phyloP scores from a whole-genome alignment of 2,797 vertebrate species.

The Columba guinea region DNA sequence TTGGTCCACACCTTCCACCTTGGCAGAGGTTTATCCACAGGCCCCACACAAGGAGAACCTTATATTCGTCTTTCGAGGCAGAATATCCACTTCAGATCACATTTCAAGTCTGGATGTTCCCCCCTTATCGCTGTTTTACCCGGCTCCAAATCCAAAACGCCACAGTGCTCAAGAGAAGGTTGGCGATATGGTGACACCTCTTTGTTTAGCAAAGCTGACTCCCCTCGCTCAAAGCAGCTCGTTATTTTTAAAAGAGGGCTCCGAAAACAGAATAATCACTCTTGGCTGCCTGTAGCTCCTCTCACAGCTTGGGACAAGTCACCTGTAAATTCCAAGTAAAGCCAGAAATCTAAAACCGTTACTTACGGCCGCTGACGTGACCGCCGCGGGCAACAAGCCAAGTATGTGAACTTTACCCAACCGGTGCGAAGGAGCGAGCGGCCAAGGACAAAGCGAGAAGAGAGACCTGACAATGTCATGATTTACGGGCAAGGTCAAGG shows the following conservation, averaged over 20 bases:
- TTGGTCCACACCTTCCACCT: neutral
- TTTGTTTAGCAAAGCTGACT: neutral
- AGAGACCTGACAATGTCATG: conserved; percentile 6
- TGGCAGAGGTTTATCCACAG: neutral
- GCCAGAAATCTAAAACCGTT: conserved; percentile 67
- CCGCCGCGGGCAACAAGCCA: conserved; percentile 38
- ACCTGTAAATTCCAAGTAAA: conserved; percentile 67
- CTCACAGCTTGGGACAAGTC: conserved; percentile 18
- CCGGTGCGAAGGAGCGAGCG: neutral
- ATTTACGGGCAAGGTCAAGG: conserved; percentile 62
- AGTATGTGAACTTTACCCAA: conserved; percentile 71
- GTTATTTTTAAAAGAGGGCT: conserved; percentile 13
- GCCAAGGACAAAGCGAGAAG: neutral
- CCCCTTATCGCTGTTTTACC: fast-evolving
- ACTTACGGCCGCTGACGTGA: conserved; percentile 47
- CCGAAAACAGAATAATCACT: conserved; percentile 10
- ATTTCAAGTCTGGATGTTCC: too few relatives aligned
- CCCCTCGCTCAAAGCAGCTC: neutral
- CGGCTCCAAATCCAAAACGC: neutral
- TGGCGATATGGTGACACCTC: neutral
- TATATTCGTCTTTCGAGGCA: too few relatives aligned
- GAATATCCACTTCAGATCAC: neutral
- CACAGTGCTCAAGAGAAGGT: fast-evolving
- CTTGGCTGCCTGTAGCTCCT: conserved; percentile 16
- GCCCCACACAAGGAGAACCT: neutral